Evolutionary conservation across 2,888 invertebrate species (phyloP), one percentile per base, ranked within the genome.

Genomic region (Cyclophora albipunctata): DNA sequence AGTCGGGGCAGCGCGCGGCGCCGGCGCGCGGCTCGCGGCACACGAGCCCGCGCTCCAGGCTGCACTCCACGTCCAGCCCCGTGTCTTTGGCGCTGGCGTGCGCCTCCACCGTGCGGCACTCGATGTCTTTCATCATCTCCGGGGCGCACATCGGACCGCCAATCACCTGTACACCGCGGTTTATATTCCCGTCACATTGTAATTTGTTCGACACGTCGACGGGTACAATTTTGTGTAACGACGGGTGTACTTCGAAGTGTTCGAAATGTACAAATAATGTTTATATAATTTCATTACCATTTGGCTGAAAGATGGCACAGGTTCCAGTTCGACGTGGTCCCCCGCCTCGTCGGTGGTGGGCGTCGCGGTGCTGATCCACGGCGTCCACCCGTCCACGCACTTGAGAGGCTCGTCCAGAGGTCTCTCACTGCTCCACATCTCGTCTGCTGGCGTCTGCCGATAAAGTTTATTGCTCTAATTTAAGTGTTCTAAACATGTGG

Each of bases 351-450:
- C 37, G 0, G 66, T 59, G 47, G 77, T 74, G 0, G 89, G 87
- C 2, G 75, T 69, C 53, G 91, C 90, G 46, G 90, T 88, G 76
- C 93, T 96, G 58, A 95, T 84, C 96, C 96, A 97, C 7, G 88
- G 77, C 0, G 94, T 93, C 95, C 96, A 96, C 0, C 96, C 96
- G 3, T 89, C 75, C 45, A 86, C 80, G 66, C 96, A 96, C 54
- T 75, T 74, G 40, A 84, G 67, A 0, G 83, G 74, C 51, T 81
- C 75, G 52, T 77, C 83, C 69, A 69, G 76, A 42, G 68, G 88
- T 53, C 63, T 80, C 55, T 69, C 75, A 40, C 62, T 75, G 35
- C 61, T 74, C 20, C 3, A 52, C 62, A 45, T 52, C 7, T 5
- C 20, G 48, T 50, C 42, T 40, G 6, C 52, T 49, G 20, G 55